phyloP scores from a whole-genome alignment of 2,113 vertebrate genomes.

The Notarius lentiginosus region DNA sequence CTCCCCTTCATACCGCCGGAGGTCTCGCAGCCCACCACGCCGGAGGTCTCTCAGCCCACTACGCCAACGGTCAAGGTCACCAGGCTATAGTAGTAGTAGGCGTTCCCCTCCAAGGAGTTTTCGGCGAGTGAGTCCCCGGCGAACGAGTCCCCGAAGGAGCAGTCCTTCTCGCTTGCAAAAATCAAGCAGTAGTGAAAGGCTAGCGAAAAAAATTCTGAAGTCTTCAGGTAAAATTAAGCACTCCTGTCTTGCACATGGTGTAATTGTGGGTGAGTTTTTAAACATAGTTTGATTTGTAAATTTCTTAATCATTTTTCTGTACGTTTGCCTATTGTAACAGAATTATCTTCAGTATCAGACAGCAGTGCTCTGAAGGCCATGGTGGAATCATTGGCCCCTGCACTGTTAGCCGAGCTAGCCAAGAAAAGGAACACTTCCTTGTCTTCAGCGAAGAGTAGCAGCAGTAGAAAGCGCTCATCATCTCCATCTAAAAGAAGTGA shows the following conservation, averaged over 20 bases:
- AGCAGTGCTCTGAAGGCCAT: conserved; percentile 50
- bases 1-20: conserved; percentile 54
- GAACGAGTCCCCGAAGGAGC: conserved; percentile 43
- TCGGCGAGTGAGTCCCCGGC: conserved; percentile 36
- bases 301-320: background rate
- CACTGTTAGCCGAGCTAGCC: conserved; percentile 49
- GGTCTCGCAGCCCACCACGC: conserved; percentile 49
- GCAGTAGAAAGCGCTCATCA: conserved; percentile 17
- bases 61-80: conserved; percentile 37
- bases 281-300: background rate
- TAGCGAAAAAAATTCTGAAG: conserved; percentile 62
- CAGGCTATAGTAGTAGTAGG: conserved; percentile 37
- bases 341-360: conserved; percentile 45
- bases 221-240: conserved; percentile 69
- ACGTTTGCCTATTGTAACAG: background rate
- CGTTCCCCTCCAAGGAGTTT: conserved; percentile 46
- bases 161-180: conserved; percentile 59
- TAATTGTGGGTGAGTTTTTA: no score
- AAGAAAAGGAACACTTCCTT: conserved; percentile 44
- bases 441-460: conserved; percentile 24
- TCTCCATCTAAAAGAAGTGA: conserved; percentile 47
- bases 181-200: conserved; percentile 69
- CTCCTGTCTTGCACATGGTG: background rate
- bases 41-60: conserved; percentile 56
- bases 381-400: conserved; percentile 54